A percentile compares a stretch with the other conserved stretches of the same genome.
Conservation (phyloP, 2,888 invertebrate species). For the Dynastes maya region DNA sequence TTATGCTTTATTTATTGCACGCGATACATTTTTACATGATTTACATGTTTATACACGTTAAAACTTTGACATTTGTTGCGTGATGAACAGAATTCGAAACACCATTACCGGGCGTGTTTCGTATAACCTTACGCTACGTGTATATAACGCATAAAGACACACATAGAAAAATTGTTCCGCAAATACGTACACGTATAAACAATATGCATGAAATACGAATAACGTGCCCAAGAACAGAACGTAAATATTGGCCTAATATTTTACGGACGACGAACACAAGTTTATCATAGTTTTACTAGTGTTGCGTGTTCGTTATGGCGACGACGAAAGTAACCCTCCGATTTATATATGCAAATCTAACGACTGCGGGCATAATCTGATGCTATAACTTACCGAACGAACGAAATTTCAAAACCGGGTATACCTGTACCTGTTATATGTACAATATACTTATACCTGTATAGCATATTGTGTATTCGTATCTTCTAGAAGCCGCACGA, state of each 20-base stretch:
- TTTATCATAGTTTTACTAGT: slow-evolving; percentile 64
- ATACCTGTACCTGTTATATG: slow-evolving; percentile 54
- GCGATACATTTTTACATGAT: slow-evolving; percentile 15
- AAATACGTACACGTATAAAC: slow-evolving; percentile 30
- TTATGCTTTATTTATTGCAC: slow-evolving; percentile 13
- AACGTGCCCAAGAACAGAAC: slow-evolving; percentile 49
- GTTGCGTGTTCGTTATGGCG: slow-evolving; percentile 61
- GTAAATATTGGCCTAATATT: slow-evolving; percentile 53
- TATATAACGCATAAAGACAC: slow-evolving; percentile 14
- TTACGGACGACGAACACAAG: slow-evolving; percentile 59
- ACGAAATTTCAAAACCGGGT: slow-evolving; percentile 65
- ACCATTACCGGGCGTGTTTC: slow-evolving; percentile 10
- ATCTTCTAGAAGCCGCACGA: slow-evolving; percentile 54
- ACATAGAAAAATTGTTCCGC: slow-evolving; percentile 19
- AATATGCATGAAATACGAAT: slow-evolving; percentile 37
- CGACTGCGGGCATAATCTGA: slow-evolving; percentile 53
- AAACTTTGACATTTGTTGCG: slow-evolving; percentile 30
- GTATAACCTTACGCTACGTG: slow-evolving; percentile 7
- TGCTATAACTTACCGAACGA: slow-evolving; percentile 59
- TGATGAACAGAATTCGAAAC: slow-evolving; percentile 32
- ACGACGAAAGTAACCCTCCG: slow-evolving; percentile 57
- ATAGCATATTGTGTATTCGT: background rate
- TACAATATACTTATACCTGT: too few relatives aligned
- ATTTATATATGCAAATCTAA: slow-evolving; percentile 67
- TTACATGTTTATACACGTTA: slow-evolving; percentile 31